These are phyloP conservation scores for Plotosus lineatus DNA, from an alignment of 2,113 vertebrate genomes.

Conservation along the genomic window DNA sequence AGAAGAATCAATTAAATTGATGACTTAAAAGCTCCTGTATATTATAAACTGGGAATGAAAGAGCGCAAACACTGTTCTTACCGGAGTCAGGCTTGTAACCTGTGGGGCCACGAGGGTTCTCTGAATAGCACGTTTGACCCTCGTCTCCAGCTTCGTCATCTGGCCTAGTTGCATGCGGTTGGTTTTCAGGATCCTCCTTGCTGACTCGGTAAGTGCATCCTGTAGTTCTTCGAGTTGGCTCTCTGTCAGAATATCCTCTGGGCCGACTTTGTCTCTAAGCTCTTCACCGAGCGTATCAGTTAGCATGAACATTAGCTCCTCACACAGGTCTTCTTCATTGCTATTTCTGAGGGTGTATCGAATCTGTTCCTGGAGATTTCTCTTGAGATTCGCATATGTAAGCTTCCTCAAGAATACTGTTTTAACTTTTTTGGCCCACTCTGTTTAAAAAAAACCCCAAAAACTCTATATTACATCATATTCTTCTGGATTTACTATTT, in stretches of 20 bases:
- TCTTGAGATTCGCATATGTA: slow-evolving; percentile 72
- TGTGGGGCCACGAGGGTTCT: slow-evolving; percentile 73
- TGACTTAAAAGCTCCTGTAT: not conserved
- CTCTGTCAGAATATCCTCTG: slow-evolving; percentile 66
- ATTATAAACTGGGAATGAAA: not conserved
- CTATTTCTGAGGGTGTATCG: slow-evolving; percentile 64
- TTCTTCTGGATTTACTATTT: not conserved
- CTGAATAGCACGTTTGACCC: slow-evolving; percentile 67
- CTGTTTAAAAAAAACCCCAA: slow-evolving; percentile 46
- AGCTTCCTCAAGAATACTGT: slow-evolving; percentile 75
- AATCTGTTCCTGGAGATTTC: slow-evolving; percentile 75
- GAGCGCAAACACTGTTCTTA: slow-evolving; percentile 43
- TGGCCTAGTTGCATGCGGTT: slow-evolving; percentile 63
- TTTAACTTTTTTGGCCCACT: slow-evolving; percentile 72
- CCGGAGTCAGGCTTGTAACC: slow-evolving; percentile 65
- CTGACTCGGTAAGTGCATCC: slow-evolving; percentile 60
- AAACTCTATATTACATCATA: not conserved
- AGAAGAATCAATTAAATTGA: not conserved
- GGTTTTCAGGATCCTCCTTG: slow-evolving; percentile 67
- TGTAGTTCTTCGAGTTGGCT: slow-evolving; percentile 65
- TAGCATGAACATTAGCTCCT: slow-evolving; percentile 70
- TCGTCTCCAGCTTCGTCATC: slow-evolving; percentile 59
- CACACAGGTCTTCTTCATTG: slow-evolving; percentile 68
- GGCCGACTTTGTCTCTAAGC: slow-evolving; percentile 64
- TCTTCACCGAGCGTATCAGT: slow-evolving; percentile 65